Evolutionary conservation across 2,797 vertebrate species (phyloP).

Genomic region (Gadopsis bispinosus): DNA sequence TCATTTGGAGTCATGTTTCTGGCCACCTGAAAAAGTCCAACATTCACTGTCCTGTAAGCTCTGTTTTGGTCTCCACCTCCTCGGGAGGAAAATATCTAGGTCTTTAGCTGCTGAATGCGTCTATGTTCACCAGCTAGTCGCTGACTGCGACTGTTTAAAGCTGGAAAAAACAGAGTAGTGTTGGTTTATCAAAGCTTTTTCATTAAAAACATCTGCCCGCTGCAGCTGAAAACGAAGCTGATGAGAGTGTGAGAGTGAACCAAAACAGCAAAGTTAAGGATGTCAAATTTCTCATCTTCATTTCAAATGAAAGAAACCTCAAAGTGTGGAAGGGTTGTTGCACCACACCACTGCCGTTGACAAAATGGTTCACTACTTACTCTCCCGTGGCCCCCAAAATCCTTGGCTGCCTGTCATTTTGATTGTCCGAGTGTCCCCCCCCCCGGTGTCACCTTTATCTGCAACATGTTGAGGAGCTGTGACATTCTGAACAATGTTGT

Average conservation of each 20-base stretch:
- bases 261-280: not conserved
- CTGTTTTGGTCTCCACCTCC: not conserved
- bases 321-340: not conserved
- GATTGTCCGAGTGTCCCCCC: slow-evolving; percentile 33
- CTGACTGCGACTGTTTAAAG: not conserved
- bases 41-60: not conserved
- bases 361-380: slow-evolving; percentile 22
- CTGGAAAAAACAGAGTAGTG: no score
- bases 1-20: not conserved
- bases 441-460: slow-evolving; percentile 44
- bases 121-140: not conserved
- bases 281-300: not conserved
- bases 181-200: not conserved
- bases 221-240: slow-evolving; percentile 4
- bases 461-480: slow-evolving; percentile 53
- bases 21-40: not conserved
- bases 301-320: not conserved
- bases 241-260: not conserved
- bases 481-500: slow-evolving; percentile 78
- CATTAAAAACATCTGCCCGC: not conserved
- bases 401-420: slow-evolving; percentile 32
- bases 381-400: slow-evolving; percentile 9
- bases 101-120: not conserved
- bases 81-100: not conserved
- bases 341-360: not conserved